A percentile compares a stretch with the other conserved stretches of the same genome.
Evolutionary conservation across 2,113 vertebrate genomes (phyloP).

Genomic region (Propithecus coquereli): DNA sequence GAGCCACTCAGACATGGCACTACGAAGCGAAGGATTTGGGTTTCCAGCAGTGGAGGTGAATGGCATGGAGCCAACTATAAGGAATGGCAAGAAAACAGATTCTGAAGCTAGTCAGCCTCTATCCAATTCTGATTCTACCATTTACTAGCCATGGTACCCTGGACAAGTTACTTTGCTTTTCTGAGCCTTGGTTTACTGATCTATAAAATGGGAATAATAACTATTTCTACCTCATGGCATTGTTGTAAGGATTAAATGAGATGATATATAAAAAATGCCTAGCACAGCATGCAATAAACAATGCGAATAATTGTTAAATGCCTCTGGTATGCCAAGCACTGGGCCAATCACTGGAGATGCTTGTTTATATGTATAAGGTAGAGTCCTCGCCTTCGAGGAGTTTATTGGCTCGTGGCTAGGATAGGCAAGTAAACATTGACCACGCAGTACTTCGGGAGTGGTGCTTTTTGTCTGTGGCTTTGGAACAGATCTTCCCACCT

Average conservation of each 20-base stretch:
- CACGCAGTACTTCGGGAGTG: fast-evolving
- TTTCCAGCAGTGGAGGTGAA: background rate
- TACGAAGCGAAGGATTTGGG: background rate
- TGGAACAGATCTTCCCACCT: background rate
- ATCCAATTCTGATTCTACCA: background rate
- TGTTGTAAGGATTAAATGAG: background rate
- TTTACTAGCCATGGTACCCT: background rate
- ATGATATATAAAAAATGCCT: background rate
- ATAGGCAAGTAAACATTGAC: too few relatives aligned
- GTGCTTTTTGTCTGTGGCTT: too few relatives aligned
- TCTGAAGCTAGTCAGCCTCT: background rate
- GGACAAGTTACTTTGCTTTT: background rate
- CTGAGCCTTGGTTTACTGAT: background rate
- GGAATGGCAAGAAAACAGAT: background rate
- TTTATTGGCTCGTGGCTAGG: background rate
- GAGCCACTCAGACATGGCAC: background rate
- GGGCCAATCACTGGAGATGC: background rate
- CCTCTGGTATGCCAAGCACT: background rate
- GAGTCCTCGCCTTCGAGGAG: background rate
- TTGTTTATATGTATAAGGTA: background rate
- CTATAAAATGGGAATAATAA: background rate
- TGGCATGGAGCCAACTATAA: background rate
- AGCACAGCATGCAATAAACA: background rate
- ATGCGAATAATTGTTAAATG: background rate
- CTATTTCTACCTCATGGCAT: background rate